These are phyloP conservation scores for Zeugodacus cucurbitae DNA, from an alignment of 1,140 invertebrate genomes.

Conservation along the genomic window DNA sequence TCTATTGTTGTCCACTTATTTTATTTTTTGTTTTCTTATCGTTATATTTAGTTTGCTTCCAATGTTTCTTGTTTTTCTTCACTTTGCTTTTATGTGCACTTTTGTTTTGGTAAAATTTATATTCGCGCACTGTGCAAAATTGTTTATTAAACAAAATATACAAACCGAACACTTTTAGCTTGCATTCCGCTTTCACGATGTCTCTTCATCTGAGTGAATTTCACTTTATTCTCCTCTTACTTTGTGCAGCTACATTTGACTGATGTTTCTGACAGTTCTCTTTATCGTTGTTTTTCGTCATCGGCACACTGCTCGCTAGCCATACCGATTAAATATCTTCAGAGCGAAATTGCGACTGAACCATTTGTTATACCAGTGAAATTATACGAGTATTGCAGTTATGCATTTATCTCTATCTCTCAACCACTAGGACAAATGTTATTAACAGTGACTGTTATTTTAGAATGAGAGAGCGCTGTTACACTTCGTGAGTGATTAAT, in stretches of 20 bases:
- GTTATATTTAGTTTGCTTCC: background rate
- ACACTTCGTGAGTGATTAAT: background rate
- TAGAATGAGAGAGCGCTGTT: no score
- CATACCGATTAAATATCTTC: background rate
- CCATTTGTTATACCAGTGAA: background rate
- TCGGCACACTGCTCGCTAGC: background rate
- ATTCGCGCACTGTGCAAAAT: background rate
- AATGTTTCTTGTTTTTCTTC: background rate
- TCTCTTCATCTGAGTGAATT: background rate
- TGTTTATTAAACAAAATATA: constrained; percentile 31
- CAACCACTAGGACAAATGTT: background rate
- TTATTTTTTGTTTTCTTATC: background rate
- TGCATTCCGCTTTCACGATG: background rate
- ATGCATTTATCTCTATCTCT: background rate
- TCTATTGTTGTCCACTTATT: background rate
- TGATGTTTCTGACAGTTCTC: constrained; percentile 18
- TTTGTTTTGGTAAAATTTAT: background rate
- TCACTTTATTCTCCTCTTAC: background rate
- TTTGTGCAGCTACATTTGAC: background rate
- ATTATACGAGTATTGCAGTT: background rate
- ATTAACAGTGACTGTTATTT: background rate
- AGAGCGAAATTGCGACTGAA: background rate
- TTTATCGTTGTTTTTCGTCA: background rate
- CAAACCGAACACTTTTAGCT: background rate
- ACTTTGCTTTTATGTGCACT: background rate